Conservation (phyloP, 2,888 invertebrate genomes). For the Drosophila merina region DNA sequence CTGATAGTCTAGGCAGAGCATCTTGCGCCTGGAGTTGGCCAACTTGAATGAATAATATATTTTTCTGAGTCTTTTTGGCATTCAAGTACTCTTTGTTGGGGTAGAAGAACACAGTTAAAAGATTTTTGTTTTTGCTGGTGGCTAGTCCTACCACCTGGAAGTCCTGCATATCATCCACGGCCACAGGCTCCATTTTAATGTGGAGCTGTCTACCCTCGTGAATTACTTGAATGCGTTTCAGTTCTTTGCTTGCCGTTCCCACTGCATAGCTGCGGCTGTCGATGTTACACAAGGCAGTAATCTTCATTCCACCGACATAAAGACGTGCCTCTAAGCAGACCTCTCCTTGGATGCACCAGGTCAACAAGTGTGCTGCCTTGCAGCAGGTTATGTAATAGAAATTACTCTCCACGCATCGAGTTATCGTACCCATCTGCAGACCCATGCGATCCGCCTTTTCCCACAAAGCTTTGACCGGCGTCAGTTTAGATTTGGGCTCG, state of each 20-base stretch:
- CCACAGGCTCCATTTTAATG: slow-evolving; percentile 42
- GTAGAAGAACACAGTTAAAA: slow-evolving; percentile 66
- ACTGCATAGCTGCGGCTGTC: slow-evolving; percentile 62
- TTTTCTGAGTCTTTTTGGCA: slow-evolving; percentile 4
- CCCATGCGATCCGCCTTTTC: slow-evolving; percentile 73
- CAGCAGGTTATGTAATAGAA: slow-evolving; percentile 70
- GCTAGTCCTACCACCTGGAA: slow-evolving; percentile 74
- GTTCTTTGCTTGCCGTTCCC: slow-evolving; percentile 59
- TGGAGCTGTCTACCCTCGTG: slow-evolving; percentile 46
- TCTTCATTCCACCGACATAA: slow-evolving; percentile 74
- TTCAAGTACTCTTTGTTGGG: slow-evolving; percentile 69
- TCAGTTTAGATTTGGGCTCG: slow-evolving; percentile 23
- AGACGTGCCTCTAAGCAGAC: slow-evolving; percentile 50
- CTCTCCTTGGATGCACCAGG: slow-evolving; percentile 62
- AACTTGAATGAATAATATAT: slow-evolving; percentile 26
- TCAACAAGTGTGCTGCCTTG: slow-evolving; percentile 76
- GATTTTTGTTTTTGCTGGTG: slow-evolving; percentile 63
- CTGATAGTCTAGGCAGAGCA: slow-evolving; percentile 26
- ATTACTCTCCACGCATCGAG: slow-evolving; percentile 34
- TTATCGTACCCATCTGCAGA: slow-evolving; percentile 64
- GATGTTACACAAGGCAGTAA: slow-evolving; percentile 74
- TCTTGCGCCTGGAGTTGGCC: slow-evolving; percentile 42
- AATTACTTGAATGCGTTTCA: slow-evolving; percentile 57
- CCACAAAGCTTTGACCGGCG: slow-evolving; percentile 72
- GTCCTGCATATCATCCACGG: slow-evolving; percentile 51